phyloP scores from a whole-genome alignment of 2,888 invertebrate genomes.

The Galerucella pusilla region DNA sequence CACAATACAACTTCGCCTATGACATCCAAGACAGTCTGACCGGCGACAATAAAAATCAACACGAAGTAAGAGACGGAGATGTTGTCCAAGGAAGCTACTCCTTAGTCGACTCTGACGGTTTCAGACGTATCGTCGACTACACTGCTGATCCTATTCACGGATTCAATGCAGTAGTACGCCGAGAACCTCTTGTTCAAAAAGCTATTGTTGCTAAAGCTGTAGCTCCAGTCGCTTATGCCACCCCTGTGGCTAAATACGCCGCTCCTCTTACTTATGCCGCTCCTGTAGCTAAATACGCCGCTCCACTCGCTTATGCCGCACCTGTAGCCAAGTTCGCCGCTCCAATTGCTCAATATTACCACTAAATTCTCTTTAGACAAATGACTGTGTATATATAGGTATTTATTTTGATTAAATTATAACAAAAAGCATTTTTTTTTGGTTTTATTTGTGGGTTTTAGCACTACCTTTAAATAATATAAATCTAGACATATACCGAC shows the following conservation, averaged over 20 bases:
- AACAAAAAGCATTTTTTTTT: neutral
- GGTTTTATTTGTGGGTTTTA: neutral
- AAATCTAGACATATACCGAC: too few species aligned
- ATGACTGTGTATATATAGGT: slow-evolving; percentile 32
- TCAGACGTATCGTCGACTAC: slow-evolving; percentile 73
- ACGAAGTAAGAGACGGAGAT: slow-evolving; percentile 74
- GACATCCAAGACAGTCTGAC: slow-evolving; percentile 70
- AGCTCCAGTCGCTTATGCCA: slow-evolving; percentile 50
- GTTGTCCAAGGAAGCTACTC: slow-evolving; percentile 72
- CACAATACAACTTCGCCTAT: slow-evolving; percentile 70
- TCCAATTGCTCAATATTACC: slow-evolving; percentile 35
- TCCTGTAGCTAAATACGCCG: slow-evolving; percentile 56
- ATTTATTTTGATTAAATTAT: slow-evolving; percentile 32
- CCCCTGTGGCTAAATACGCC: slow-evolving; percentile 44
- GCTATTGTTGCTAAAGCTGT: slow-evolving; percentile 39
- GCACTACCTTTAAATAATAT: neutral
- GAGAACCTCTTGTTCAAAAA: slow-evolving; percentile 64
- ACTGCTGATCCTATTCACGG: slow-evolving; percentile 68
- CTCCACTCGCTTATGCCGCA: slow-evolving; percentile 50
- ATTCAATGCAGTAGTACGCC: slow-evolving; percentile 70
- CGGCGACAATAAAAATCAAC: slow-evolving; percentile 71
- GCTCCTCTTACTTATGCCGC: slow-evolving; percentile 48
- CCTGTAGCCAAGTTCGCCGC: slow-evolving; percentile 41
- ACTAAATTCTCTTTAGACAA: slow-evolving; percentile 14
- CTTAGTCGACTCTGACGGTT: slow-evolving; percentile 71